These are phyloP conservation scores for Lithosia quadra DNA, from an alignment of 2,888 invertebrate genomes.

Conservation along the genomic window DNA sequence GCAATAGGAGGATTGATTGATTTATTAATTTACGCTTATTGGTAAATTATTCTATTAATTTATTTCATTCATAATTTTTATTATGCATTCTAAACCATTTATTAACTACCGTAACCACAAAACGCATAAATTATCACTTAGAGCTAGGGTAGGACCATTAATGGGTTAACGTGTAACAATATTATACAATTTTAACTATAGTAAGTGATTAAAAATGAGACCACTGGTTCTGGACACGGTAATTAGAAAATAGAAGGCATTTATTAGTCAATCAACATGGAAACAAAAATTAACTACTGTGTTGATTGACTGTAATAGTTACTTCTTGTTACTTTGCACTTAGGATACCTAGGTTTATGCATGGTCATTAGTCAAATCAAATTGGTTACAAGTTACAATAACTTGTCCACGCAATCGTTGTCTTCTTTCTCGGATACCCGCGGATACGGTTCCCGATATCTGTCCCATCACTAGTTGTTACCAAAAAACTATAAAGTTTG, in stretches of 20 bases:
- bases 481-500: too few species aligned
- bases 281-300: neutral
- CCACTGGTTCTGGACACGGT: slow-evolving; percentile 1
- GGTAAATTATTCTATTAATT: neutral
- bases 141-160: neutral
- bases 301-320: neutral
- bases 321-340: neutral
- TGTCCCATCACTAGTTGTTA: too few species aligned
- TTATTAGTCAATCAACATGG: neutral
- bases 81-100: too few species aligned
- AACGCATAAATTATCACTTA: neutral
- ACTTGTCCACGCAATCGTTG: too few species aligned
- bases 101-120: slow-evolving; percentile 1
- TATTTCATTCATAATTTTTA: neutral
- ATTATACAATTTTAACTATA: neutral
- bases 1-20: too few species aligned
- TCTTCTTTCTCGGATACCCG: too few species aligned
- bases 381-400: neutral
- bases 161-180: slow-evolving; percentile 2
- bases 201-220: neutral
- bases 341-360: neutral
- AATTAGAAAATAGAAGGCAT: neutral
- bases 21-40: neutral
- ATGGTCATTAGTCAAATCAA: neutral
- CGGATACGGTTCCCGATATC: too few species aligned